Evolutionary conservation across 2,888 invertebrate genomes (phyloP), one percentile per base, ranked within the genome.

Genomic region (Ametastegia equiseti): DNA sequence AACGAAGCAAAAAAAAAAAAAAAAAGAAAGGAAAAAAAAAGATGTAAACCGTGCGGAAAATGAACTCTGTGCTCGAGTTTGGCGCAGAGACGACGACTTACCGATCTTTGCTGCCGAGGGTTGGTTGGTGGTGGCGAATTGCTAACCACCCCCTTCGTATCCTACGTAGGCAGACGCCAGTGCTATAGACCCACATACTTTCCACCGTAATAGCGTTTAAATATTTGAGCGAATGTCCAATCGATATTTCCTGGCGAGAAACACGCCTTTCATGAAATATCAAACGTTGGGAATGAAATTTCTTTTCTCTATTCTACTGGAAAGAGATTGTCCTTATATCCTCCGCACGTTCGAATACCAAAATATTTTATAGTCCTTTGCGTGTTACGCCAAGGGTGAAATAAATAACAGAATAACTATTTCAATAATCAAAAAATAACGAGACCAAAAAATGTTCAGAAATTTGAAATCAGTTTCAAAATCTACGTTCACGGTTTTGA

Each of bases 161-260:
- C 15, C 30, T 9, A n/a, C n/a, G n/a, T n/a, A n/a, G n/a, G n/a
- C n/a, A n/a, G n/a, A n/a, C n/a, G n/a, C n/a, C n/a, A n/a, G n/a
- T n/a, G 33, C 33, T 80, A 80, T 50, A 80, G 54, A 67, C 71
- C 50, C 45, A 80, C 73, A 57, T 42, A 71, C 73, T 69, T 60
- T n/a, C 30, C 36, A 13, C 83, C 84, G 89, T 90, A 89, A 90
- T 90, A 90, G 89, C 89, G 88, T 90, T 90, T 90, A 89, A 90
- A 90, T 90, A 90, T 90, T 90, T 90, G 87, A 90, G 87, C 85
- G 88, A 88, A 88, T 88, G 89, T 89, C 88, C 89, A 90, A 90
- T 90, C 90, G 89, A 90, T 90, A 90, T 86, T 84, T 87, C 86
- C 86, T 84, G 47, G 85, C 85, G 79, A 36, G 82, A 80, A 84